These are phyloP conservation scores for Dreissena rostriformis DNA, from an alignment of 1,140 invertebrate species.

Conservation along the genomic window DNA sequence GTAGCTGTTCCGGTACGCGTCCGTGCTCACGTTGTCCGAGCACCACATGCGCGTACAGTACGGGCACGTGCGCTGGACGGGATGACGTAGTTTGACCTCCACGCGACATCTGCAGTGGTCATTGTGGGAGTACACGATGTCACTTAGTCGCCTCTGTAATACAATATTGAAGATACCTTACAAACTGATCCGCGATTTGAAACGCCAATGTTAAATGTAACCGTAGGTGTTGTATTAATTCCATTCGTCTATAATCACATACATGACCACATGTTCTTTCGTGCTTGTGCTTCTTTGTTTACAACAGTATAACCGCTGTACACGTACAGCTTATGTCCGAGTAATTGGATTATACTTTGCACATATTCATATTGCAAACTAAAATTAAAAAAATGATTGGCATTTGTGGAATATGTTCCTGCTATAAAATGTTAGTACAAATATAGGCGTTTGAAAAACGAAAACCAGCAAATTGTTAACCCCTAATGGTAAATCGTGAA, in stretches of 20 bases:
- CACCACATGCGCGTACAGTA: slow-evolving; percentile 43
- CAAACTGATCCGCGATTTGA: too few species aligned
- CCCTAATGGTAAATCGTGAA: neutral
- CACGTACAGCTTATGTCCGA: neutral
- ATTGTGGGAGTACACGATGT: slow-evolving; percentile 37
- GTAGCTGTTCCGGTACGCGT: slow-evolving; percentile 38
- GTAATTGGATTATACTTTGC: too few species aligned
- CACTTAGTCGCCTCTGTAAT: slow-evolving; percentile 26
- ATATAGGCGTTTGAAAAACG: neutral
- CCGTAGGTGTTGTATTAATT: too few species aligned
- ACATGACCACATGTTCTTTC: too few species aligned
- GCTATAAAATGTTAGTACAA: neutral
- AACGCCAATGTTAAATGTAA: too few species aligned
- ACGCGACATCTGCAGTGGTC: slow-evolving; percentile 49
- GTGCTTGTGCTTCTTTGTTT: too few species aligned
- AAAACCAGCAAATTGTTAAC: neutral
- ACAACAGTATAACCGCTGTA: neutral
- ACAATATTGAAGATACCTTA: too few species aligned
- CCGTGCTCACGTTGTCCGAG: slow-evolving; percentile 39
- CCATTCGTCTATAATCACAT: too few species aligned
- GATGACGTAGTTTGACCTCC: slow-evolving; percentile 38
- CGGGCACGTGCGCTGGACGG: slow-evolving; percentile 28
- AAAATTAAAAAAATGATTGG: neutral
- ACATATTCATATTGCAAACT: neutral
- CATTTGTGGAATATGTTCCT: neutral